Evolutionary conservation across 2,797 vertebrate species (phyloP).

Genomic region (Hylomyscus alleni): DNA sequence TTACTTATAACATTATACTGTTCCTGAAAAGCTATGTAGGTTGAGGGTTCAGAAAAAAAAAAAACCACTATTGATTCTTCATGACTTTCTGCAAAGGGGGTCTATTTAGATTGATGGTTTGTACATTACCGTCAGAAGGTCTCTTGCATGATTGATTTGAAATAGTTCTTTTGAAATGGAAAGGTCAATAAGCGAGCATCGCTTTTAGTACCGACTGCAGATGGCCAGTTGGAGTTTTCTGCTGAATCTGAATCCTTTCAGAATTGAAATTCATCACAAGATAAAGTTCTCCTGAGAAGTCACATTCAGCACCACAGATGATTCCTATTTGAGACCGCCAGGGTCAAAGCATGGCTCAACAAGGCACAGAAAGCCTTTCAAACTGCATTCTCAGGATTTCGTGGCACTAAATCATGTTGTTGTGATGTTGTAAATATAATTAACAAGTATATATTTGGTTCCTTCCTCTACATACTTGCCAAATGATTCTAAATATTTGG

Average conservation of each 20-base stretch:
- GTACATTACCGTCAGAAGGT: conserved; percentile 73
- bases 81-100: conserved; percentile 68
- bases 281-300: conserved; percentile 61
- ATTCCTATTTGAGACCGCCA: conserved; percentile 20
- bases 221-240: conserved; percentile 65
- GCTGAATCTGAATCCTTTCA: conserved; percentile 50
- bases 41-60: conserved; percentile 22
- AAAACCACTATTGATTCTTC: conserved; percentile 78
- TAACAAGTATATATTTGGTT: background rate
- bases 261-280: conserved; percentile 56
- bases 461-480: background rate
- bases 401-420: background rate
- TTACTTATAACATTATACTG: background rate
- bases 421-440: background rate
- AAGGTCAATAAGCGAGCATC: conserved; percentile 79
- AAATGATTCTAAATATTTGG: background rate
- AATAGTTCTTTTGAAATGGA: conserved; percentile 76
- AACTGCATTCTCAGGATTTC: background rate
- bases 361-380: background rate
- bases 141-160: conserved; percentile 80
- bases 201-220: conserved; percentile 39
- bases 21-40: conserved; percentile 31
- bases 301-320: background rate
- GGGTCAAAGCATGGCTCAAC: conserved; percentile 6
- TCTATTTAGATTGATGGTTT: conserved; percentile 58